Base-by-base conservation (phyloP, 2,888 invertebrate genomes). In the Nysson spinosus region DNA sequence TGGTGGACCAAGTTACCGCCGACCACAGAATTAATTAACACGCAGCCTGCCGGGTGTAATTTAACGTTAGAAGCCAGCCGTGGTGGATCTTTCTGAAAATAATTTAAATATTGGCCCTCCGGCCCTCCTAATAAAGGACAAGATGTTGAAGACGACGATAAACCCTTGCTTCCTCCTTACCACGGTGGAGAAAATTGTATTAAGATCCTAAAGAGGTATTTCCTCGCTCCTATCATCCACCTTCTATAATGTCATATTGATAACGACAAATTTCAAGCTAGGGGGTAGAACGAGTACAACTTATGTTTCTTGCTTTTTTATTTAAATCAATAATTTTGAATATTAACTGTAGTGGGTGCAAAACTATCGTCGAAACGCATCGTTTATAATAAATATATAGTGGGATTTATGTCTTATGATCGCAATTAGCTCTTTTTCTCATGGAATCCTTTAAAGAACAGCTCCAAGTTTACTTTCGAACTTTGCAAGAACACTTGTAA, bases 11-110 rank as follows among this genome's bases (percentile, higher is more conserved):
- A 56, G 52, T 60, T 42, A 54, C 46, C 57, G 47, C 37, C 4
- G 28, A 42, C 69, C 65, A 16, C 70, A 69, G 47, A 70, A 70
- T 70, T 69, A 70, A 70, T 70, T 70, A 70, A 69, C 69, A 70
- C 57, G 54, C 51, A 50, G 56, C 54, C 68, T 47, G 19, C 51
- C 51, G 63, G 58, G 47, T 34, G 54, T 40, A 49, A 50, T 58
- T 58, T 56, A 68, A 58, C 47, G 47, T 24, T 35, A n/a, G n/a
- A 4, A 16, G 43, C 65, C 44, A 19, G 4, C 26, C 6, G 39
- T 37, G 12, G 65, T 57, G 51, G 61, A 54, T 55, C 60, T 50
- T 22, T n/a, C 37, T 49, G 60, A 65, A 68, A 68, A 65, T 66
- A 65, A 60, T 60, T 50, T 39, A 35, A 51, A 65, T 54, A 55